Percentiles rank a stretch among this genome's conserved stretches.
Conservation (phyloP, 2,113 vertebrate species). For the Chamaea fasciata region DNA sequence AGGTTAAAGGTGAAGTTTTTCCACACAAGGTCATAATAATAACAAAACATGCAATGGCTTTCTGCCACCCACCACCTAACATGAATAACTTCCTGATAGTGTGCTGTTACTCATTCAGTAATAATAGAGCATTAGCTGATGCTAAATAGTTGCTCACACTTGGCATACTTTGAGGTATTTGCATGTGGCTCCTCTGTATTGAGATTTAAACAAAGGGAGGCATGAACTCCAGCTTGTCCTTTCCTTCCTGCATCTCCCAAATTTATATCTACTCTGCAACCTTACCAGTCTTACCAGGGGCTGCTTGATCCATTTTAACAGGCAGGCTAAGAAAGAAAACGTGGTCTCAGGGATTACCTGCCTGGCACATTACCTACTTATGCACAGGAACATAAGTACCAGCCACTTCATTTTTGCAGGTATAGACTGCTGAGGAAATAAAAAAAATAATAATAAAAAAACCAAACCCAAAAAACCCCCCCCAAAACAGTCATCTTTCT, state of each 20-base stretch:
- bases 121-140: background rate
- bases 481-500: background rate
- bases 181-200: accelerated
- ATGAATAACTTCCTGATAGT: background rate
- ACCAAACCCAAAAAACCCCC: background rate
- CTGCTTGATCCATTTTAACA: background rate
- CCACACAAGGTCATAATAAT: background rate
- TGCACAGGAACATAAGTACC: background rate
- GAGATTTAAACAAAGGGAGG: background rate
- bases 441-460: background rate
- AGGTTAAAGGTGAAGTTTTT: background rate
- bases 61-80: background rate
- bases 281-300: background rate
- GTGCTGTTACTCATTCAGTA: background rate
- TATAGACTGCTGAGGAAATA: background rate
- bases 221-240: background rate
- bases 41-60: background rate
- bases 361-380: too few relatives aligned
- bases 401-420: background rate
- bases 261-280: background rate
- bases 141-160: background rate
- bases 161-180: background rate
- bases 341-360: background rate
- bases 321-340: background rate
- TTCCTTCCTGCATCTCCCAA: background rate